Evolutionary conservation across 2,797 vertebrate genomes (phyloP), one percentile per base, ranked within the genome.

Genomic region (Parotocinclus haroldoi): DNA sequence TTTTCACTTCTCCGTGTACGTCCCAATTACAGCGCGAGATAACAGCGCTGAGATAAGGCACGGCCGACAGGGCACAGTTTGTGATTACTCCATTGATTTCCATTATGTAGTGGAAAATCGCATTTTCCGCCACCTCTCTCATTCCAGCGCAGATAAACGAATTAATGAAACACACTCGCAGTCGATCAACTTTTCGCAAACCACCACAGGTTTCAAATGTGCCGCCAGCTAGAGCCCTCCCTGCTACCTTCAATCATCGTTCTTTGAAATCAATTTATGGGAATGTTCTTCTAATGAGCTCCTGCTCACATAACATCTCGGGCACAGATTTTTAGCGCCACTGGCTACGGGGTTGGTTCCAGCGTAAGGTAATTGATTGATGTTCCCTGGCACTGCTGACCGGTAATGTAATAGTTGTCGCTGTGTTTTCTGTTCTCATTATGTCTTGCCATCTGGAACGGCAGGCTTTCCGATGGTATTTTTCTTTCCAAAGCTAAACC

Each of bases 381-480:
- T 84, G 80, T 82, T 76, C 72, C 81, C 80, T 79, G 86, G 84
- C 82, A 76, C 76, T 19, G 81, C 68, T 60, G 79, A 77, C 83
- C 84, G 82, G 83, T 87, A 82, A 87, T 82, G 78, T 75, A 83
- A 87, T 88, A 77, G 80, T 76, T 76, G 63, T 63, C 66, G 65
- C 68, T 73, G 72, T 74, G 78, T 75, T 73, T 76, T 76, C 72
- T 80, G 80, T 84, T 84, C 79, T 86, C 84, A 87, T 90, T 87
- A 87, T 58, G 72, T 74, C 76, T 75, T 70, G 77, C 85, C 86
- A 88, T 88, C 86, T 88, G 88, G 81, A 76, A 73, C 75, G 71
- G 68, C 61, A 63, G 77, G 66, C 46, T 64, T 53, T 49, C 73
- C 76, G 77, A 63, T 68, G 42, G 65, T 58, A 59, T 78, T 60